phyloP scores from a whole-genome alignment of 2,888 invertebrate genomes.

The Ceramica pisi region DNA sequence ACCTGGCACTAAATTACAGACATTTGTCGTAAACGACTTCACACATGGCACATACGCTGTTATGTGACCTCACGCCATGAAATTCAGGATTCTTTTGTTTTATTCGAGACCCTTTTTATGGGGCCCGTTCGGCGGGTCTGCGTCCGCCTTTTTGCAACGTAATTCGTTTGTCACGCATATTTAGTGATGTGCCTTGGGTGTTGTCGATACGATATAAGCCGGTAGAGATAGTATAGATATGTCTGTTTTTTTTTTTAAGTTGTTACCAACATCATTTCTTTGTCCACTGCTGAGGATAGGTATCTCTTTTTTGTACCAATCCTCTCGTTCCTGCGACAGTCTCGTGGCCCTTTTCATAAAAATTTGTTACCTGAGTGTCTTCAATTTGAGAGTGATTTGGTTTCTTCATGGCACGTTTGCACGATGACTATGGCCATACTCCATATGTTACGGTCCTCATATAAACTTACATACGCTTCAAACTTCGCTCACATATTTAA shows the following conservation, averaged over 20 bases:
- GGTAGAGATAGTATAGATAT: neutral
- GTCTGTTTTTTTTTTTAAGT: too few relatives aligned
- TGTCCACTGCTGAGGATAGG: too few relatives aligned
- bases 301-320: neutral
- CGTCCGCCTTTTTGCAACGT: slow-evolving; percentile 59
- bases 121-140: slow-evolving; percentile 62
- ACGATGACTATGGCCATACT: too few relatives aligned
- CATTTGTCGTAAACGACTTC: slow-evolving; percentile 44
- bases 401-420: too few relatives aligned
- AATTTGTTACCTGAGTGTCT: too few relatives aligned
- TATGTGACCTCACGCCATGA: slow-evolving; percentile 56
- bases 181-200: slow-evolving; percentile 54
- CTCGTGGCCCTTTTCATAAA: too few relatives aligned
- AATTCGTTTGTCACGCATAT: slow-evolving; percentile 61
- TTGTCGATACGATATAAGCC: slow-evolving; percentile 49
- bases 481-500: too few relatives aligned
- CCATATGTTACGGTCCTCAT: too few relatives aligned
- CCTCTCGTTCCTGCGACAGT: too few relatives aligned
- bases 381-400: too few relatives aligned
- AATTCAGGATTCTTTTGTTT: slow-evolving; percentile 67
- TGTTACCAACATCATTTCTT: too few relatives aligned
- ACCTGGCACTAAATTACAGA: slow-evolving; percentile 49
- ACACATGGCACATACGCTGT: slow-evolving; percentile 41
- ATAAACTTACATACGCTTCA: too few relatives aligned
- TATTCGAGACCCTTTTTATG: slow-evolving; percentile 67